Evolutionary conservation across 2,113 vertebrate genomes (phyloP).

Genomic region (Nymphicus hollandicus): DNA sequence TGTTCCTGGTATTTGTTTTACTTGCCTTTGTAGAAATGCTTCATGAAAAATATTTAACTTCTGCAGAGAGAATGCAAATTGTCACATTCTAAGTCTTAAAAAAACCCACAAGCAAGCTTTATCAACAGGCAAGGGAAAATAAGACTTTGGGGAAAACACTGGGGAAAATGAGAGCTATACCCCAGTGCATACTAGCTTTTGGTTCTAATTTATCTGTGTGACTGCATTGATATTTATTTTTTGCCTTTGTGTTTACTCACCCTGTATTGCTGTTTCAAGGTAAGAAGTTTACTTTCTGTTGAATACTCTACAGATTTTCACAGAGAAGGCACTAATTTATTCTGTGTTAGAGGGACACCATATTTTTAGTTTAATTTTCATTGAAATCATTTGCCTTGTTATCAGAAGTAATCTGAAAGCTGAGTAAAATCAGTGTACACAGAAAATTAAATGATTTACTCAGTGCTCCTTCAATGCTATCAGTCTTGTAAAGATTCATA

Average conservation of each 20-base stretch:
- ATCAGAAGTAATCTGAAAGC: not conserved
- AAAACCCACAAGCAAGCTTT: not conserved
- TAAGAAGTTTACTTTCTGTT: not conserved
- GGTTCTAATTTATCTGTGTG: not conserved
- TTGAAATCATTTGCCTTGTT: not conserved
- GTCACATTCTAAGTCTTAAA: not conserved
- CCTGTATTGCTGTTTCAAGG: not conserved
- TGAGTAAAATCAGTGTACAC: not conserved
- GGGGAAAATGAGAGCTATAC: not conserved
- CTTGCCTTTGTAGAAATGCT: not conserved
- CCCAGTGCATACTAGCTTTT: not conserved
- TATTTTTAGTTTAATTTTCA: constrained; percentile 10
- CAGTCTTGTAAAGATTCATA: not conserved
- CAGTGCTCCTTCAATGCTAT: not conserved
- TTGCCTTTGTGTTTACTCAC: not conserved
- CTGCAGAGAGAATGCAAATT: not conserved
- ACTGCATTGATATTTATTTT: not conserved
- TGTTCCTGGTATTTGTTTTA: not conserved
- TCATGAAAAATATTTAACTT: not conserved
- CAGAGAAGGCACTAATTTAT: not conserved
- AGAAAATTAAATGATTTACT: not conserved
- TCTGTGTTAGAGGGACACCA: not conserved
- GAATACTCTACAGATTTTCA: not conserved
- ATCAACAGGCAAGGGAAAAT: not conserved
- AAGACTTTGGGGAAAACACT: not conserved